Conservation (phyloP, 1,140 invertebrate genomes). For the Brachionus asplanchnoidis region DNA sequence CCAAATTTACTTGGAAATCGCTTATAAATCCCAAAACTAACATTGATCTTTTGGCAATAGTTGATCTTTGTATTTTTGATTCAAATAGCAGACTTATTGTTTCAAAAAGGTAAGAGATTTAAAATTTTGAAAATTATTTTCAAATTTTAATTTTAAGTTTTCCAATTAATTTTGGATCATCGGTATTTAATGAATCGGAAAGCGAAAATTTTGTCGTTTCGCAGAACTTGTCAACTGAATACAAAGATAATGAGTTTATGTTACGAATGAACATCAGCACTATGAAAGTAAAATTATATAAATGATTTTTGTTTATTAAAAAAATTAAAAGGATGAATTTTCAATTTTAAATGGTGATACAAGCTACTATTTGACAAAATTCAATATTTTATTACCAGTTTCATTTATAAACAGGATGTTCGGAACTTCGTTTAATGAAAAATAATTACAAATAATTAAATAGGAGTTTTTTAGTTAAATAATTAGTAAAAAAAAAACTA, state of each 20-base stretch:
- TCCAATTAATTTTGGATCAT: constrained; percentile 4
- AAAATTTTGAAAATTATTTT: background rate
- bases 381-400: background rate
- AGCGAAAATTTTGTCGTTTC: constrained; percentile 6
- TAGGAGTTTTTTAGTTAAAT: background rate
- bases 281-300: background rate
- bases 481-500: background rate
- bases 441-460: background rate
- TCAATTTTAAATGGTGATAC: background rate
- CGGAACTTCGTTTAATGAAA: background rate
- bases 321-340: constrained; percentile 10
- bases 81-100: background rate
- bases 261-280: background rate
- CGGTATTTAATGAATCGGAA: background rate
- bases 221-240: background rate
- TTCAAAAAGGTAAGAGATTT: background rate
- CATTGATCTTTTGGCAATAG: background rate
- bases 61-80: constrained; percentile 18
- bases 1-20: constrained; percentile 33
- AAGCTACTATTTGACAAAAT: background rate
- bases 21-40: background rate
- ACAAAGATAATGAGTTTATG: background rate
- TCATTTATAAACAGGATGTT: background rate
- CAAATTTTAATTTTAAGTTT: background rate
- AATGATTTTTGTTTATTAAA: background rate